Conservation (phyloP, 2,888 invertebrate species). For the Sinhomidia bicolor region DNA sequence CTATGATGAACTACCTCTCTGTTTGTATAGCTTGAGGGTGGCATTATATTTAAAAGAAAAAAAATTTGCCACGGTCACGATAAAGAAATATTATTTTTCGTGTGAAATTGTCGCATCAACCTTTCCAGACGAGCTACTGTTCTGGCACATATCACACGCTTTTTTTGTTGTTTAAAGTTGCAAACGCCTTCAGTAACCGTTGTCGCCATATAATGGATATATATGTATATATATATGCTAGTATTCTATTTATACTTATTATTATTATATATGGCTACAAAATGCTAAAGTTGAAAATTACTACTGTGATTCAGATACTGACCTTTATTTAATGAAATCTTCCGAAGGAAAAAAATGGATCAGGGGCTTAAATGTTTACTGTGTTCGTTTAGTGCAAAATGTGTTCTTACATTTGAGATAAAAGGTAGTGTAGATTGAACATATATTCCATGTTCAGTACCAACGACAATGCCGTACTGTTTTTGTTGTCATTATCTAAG, state of each 20-base stretch:
- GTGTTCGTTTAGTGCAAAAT: background rate
- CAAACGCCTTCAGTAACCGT: background rate
- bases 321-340: conserved; percentile 25
- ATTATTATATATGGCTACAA: background rate
- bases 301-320: conserved; percentile 1
- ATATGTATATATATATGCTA: background rate
- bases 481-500: too few species aligned
- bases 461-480: too few species aligned
- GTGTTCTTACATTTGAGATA: too few species aligned
- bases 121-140: conserved; percentile 55
- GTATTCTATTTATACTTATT: background rate
- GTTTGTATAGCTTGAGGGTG: background rate
- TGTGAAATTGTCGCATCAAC: conserved; percentile 56
- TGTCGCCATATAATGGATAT: background rate
- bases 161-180: background rate
- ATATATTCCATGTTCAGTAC: too few species aligned
- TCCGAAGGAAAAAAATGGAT: conserved; percentile 10
- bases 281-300: background rate
- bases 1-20: too few species aligned
- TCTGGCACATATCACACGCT: conserved; percentile 44
- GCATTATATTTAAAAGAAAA: background rate
- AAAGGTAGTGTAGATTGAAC: too few species aligned
- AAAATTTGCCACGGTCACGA: conserved; percentile 39
- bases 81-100: conserved; percentile 39
- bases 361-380: conserved; percentile 15